Base-by-base conservation (phyloP, 2,888 invertebrate genomes). In the Neoascia interrupta region DNA sequence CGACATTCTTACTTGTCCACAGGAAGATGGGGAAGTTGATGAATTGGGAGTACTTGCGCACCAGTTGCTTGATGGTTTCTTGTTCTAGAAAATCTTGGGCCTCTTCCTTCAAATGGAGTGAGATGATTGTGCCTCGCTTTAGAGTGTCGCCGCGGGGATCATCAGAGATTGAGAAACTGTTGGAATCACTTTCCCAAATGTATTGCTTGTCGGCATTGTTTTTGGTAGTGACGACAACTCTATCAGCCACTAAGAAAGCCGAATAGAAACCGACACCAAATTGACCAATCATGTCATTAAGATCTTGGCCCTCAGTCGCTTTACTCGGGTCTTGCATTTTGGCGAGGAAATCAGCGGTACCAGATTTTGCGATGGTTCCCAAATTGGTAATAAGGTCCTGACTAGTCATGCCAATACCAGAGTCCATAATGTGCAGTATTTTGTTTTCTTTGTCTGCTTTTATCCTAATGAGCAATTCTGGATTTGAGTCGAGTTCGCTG, bases 221-320 rank as follows among this genome's bases (percentile, higher is more conserved):
- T 89, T 99, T 99, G 8, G 97, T 95, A 1, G 96, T 96, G 1
- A 99, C 99, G 49, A 97, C 93, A 43, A 99, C 98, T 84, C 93
- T 93, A 89, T 99, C 97, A 21, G 99, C 98, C 68, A 99, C 98
- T 87, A 97, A 91, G 91, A 99, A 99, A 1, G 98, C 94, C 0
- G 99, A 99, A 90, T 99, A 99, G 91, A 99, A 99, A 73, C 99
- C 99, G 82, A 99, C 99, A 87, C 99, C 99, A 90, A 99, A 99
- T 90, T 98, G 98, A 3, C 99, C 99, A 90, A 99, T 99, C 93
- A 99, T 95, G 90, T 99, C 99, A 87, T 95, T 97, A 90, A 96
- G 92, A 87, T 97, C 96, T 85, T 93, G 92, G 34, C 91, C 89
- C 10, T 90, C 87, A 0, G 88, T 86, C 0, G 85, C 61, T 51